Conservation (phyloP, 2,113 vertebrate genomes). For the Orthonyx spaldingii region DNA sequence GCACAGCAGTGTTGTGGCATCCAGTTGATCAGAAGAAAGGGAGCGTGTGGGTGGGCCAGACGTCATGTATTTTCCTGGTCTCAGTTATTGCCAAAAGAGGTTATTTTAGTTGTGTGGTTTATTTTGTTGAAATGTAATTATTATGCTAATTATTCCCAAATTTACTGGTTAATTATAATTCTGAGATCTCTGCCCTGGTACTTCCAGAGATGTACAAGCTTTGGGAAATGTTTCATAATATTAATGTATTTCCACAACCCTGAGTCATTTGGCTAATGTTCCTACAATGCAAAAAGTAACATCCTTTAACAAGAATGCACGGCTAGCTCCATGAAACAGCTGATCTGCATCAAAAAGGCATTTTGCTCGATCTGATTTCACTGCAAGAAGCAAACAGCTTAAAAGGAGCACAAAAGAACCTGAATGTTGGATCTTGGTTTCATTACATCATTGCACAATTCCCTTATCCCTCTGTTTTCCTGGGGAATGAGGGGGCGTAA, state of each 20-base stretch:
- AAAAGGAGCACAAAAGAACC: not conserved
- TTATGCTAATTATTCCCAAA: slow-evolving; percentile 43
- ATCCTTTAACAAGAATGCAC: not conserved
- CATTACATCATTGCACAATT: not conserved
- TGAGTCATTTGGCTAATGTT: not conserved
- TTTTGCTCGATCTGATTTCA: not conserved
- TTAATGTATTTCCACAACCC: not conserved
- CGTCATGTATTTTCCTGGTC: slow-evolving; percentile 22
- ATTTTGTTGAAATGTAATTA: slow-evolving; percentile 1
- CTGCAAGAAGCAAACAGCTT: not conserved
- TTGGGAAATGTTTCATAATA: not conserved
- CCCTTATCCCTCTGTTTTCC: not conserved
- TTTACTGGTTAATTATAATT: slow-evolving; percentile 7
- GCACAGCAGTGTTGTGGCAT: not conserved
- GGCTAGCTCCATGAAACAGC: not conserved
- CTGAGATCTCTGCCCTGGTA: not conserved
- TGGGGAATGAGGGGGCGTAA: not conserved
- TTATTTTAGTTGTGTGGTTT: not conserved
- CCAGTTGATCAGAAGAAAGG: slow-evolving; percentile 10
- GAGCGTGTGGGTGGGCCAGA: slow-evolving; percentile 15
- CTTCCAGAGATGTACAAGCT: slow-evolving; percentile 2
- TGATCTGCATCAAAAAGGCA: not conserved
- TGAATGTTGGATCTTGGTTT: not conserved
- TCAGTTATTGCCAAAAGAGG: slow-evolving; percentile 5
- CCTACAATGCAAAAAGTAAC: not conserved